phyloP scores from a whole-genome alignment of 2,113 vertebrate species.

The Vidua chalybeata region DNA sequence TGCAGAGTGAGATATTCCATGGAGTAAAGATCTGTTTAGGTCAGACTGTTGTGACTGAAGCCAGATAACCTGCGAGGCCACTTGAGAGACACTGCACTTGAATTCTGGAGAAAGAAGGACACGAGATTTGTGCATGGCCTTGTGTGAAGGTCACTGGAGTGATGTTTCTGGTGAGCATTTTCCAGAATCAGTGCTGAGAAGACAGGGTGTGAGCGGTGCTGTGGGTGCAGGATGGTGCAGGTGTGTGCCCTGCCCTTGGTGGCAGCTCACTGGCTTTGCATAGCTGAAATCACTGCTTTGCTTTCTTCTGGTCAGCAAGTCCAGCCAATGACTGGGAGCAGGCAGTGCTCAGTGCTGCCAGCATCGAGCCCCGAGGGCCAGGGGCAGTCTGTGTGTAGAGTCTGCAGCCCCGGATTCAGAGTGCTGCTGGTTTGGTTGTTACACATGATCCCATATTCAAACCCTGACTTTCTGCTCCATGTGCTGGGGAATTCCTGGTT shows the following conservation, averaged over 20 bases:
- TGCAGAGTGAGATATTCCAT: background rate
- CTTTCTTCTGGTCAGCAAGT: background rate
- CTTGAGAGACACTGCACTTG: background rate
- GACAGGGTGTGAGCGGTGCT: rapidly evolving
- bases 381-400: background rate
- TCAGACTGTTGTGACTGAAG: background rate
- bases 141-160: background rate
- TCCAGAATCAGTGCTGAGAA: background rate
- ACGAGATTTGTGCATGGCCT: background rate
- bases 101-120: background rate
- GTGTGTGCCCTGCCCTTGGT: background rate
- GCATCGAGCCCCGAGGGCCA: background rate
- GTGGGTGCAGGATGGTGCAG: rapidly evolving
- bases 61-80: background rate
- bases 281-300: background rate
- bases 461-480: background rate
- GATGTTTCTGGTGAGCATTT: background rate
- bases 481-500: background rate
- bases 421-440: background rate
- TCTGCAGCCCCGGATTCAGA: background rate
- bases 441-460: background rate
- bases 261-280: background rate
- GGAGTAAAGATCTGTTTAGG: background rate
- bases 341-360: rapidly evolving
- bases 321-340: background rate